Evolutionary conservation across 2,888 invertebrate genomes (phyloP), one percentile per base, ranked within the genome.

Genomic region (Sylvicola cinctus): DNA sequence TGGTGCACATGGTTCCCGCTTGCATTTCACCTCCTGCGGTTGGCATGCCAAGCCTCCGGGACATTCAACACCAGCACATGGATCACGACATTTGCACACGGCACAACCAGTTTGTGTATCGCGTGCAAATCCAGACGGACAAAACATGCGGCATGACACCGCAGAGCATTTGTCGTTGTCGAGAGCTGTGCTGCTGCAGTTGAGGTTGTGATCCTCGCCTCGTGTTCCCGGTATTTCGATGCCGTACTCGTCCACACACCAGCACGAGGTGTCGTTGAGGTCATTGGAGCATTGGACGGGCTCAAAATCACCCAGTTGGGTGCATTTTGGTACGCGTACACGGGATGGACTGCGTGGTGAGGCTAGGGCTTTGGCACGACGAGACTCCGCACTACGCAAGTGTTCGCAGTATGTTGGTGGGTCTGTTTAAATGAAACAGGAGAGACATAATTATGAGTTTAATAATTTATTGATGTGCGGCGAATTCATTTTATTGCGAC

Each of bases 111-210:
- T 65, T 12, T 59, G 44, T 29, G 65, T 60, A 46, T 79, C 65
- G 32, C 70, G 57, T 41, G 78, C 72, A 51, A 85, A 85, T 26
- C 83, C 84, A 37, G 80, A 68, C 0, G 83, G 77, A 45, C 85
- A 85, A 41, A 83, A 68, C 85, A 85, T 85, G 29, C 85, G 68
- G 47, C 85, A 85, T 1, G 76, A 77, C 44, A 78, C 78, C 1
- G 78, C 78, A 0, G 78, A 71, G 48, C 85, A 85, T 2, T 73
- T 63, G 20, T 69, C 66, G 1, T 74, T 74, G 31, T 55, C 54
- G 23, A 36, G 36, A 20, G 54, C 55, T 31, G 63, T 65, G 49
- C 44, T 14, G 39, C 17, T 36, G 31, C 23, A 37, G 31, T 29
- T 34, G 20, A 34, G 23, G 0, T 46, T 38, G 1, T 49, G 46